Evolutionary conservation across 2,888 invertebrate species (phyloP).

Genomic region (Ornithoptera priamus): DNA sequence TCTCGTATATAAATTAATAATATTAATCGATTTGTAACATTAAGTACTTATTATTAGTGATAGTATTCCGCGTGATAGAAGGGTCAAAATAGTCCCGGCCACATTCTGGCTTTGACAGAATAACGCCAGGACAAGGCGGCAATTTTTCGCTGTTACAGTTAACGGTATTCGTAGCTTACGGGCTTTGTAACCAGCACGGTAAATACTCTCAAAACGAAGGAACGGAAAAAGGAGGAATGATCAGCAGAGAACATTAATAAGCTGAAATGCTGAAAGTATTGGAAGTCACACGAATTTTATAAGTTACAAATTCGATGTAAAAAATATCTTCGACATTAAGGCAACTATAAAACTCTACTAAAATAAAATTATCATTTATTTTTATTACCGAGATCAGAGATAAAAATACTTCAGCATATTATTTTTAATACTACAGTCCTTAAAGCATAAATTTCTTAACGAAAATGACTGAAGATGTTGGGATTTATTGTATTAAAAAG

Average conservation of each 20-base stretch:
- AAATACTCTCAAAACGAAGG: too few relatives aligned
- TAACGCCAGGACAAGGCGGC: too few relatives aligned
- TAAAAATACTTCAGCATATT: too few relatives aligned
- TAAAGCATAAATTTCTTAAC: neutral
- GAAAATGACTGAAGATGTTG: neutral
- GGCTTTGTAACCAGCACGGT: too few relatives aligned
- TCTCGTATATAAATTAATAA: neutral
- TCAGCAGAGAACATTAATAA: too few relatives aligned
- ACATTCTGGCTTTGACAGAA: too few relatives aligned
- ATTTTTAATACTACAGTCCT: neutral
- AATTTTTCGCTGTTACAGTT: too few relatives aligned
- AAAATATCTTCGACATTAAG: neutral
- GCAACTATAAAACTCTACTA: too few relatives aligned
- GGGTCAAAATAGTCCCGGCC: too few relatives aligned
- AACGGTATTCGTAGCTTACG: too few relatives aligned
- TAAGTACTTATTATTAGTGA: neutral
- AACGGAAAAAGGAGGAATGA: too few relatives aligned
- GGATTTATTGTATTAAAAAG: neutral
- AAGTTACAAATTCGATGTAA: neutral
- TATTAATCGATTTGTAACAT: neutral
- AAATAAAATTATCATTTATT: neutral
- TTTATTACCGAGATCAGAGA: neutral
- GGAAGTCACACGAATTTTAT: neutral
- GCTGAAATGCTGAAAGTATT: too few relatives aligned
- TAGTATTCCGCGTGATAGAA: neutral